A percentile compares a stretch with the other conserved stretches of the same genome.
Conservation (phyloP, 2,797 vertebrate species). For the Labeo calbasu region DNA sequence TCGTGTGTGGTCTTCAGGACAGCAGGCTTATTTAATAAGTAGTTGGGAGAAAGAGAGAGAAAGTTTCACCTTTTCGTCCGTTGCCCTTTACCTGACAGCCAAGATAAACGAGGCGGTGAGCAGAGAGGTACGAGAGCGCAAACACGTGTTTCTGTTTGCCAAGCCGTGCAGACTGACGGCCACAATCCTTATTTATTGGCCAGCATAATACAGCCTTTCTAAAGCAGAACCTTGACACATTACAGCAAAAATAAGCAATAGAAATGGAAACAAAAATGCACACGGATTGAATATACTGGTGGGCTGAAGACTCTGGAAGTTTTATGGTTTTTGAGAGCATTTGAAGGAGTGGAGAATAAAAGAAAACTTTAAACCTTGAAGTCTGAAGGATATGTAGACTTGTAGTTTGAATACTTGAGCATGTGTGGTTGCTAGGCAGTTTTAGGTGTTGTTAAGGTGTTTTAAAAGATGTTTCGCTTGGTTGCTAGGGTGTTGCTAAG, state of each 20-base stretch:
- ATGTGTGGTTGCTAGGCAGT: neutral
- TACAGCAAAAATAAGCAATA: conserved; percentile 49
- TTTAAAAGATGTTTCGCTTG: neutral
- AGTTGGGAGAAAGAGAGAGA: conserved; percentile 57
- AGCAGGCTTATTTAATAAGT: conserved; percentile 73
- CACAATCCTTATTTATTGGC: conserved; percentile 76
- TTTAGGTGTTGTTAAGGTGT: neutral
- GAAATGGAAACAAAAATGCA: neutral
- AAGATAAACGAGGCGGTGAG: conserved; percentile 76
- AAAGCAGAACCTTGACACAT: conserved; percentile 70
- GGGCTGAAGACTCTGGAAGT: neutral
- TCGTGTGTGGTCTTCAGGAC: conserved; percentile 76
- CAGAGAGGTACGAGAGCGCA: conserved; percentile 73
- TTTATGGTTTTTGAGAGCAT: neutral
- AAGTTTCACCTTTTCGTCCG: conserved; percentile 76
- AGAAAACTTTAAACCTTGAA: neutral
- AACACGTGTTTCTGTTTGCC: conserved; percentile 78
- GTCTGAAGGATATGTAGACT: neutral
- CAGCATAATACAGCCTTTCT: conserved; percentile 70
- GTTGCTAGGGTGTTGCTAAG: neutral
- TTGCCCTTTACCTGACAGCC: conserved; percentile 81
- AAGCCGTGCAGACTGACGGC: conserved; percentile 72
- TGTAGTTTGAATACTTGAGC: neutral
- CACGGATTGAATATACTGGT: neutral
- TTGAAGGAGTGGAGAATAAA: neutral